These are phyloP conservation scores for Ambastaia sidthimunki DNA, from an alignment of 2,797 vertebrate genomes.

Conservation along the genomic window DNA sequence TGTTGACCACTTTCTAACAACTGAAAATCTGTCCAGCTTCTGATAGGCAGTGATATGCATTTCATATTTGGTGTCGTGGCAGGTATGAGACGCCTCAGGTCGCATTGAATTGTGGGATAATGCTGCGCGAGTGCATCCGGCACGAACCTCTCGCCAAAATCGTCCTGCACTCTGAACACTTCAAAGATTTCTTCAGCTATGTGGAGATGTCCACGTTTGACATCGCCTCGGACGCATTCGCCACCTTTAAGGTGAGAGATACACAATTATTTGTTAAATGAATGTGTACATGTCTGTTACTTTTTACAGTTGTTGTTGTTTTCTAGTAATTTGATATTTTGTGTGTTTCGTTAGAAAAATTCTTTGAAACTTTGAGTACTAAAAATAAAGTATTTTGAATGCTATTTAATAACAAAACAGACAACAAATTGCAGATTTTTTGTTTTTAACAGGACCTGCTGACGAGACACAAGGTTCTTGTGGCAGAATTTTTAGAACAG, in stretches of 20 bases:
- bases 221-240: conserved; percentile 97
- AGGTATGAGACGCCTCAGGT: conserved; percentile 93
- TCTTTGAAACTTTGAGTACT: no score
- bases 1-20: no score
- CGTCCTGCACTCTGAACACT: conserved; percentile 88
- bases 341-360: no score
- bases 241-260: conserved; percentile 91
- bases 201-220: conserved; percentile 99
- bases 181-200: conserved; percentile 92
- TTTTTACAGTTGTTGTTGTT: neutral
- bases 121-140: conserved; percentile 95
- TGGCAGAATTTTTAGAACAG: conserved; percentile 93
- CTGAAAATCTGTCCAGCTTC: no score
- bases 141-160: conserved; percentile 93
- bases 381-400: neutral
- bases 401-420: neutral
- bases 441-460: conserved; percentile 85
- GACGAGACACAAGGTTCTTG: conserved; percentile 93
- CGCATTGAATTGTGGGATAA: conserved; percentile 94
- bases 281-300: no score
- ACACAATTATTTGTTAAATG: no score
- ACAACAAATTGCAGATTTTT: neutral
- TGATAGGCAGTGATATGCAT: neutral
- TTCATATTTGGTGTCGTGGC: conserved; percentile 23
- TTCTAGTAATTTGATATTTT: neutral